phyloP scores from a whole-genome alignment of 2,888 invertebrate species.

The Odontocerum albicorne region DNA sequence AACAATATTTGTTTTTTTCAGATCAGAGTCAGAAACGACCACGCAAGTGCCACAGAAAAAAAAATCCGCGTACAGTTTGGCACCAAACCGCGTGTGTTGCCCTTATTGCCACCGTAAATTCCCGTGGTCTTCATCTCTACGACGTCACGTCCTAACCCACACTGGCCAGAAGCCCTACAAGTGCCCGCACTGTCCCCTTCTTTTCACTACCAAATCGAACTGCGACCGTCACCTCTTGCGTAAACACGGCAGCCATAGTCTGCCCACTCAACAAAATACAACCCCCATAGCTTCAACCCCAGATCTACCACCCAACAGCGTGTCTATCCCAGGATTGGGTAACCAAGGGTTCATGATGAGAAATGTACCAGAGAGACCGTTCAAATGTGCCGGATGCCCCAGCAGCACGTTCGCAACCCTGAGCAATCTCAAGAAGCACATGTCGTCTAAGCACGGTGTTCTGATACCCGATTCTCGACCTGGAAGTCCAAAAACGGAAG shows the following conservation, averaged over 20 bases:
- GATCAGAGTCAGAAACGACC: constrained; percentile 66
- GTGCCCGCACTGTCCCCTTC: constrained; percentile 88
- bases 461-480: constrained; percentile 49
- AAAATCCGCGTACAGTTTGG: constrained; percentile 92
- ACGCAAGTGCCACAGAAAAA: constrained; percentile 69
- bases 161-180: constrained; percentile 97
- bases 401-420: constrained; percentile 81
- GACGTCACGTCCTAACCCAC: constrained; percentile 94
- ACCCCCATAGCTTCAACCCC: constrained; percentile 38
- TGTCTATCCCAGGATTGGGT: constrained; percentile 24
- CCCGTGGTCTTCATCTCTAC: constrained; percentile 94
- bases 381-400: constrained; percentile 78
- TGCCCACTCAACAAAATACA: constrained; percentile 32
- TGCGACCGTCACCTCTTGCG: constrained; percentile 91
- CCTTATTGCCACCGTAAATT: constrained; percentile 93
- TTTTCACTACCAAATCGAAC: constrained; percentile 96
- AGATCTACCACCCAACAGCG: constrained; percentile 40
- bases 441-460: constrained; percentile 68
- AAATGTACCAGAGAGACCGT: constrained; percentile 75
- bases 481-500: constrained; percentile 44
- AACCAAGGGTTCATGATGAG: constrained; percentile 57
- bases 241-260: constrained; percentile 66
- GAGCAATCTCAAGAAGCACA: constrained; percentile 78
- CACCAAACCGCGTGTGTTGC: constrained; percentile 91
- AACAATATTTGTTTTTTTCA: constrained; percentile 46